Base-by-base conservation (phyloP, 2,797 vertebrate genomes). In the Lacerta bilineata region DNA sequence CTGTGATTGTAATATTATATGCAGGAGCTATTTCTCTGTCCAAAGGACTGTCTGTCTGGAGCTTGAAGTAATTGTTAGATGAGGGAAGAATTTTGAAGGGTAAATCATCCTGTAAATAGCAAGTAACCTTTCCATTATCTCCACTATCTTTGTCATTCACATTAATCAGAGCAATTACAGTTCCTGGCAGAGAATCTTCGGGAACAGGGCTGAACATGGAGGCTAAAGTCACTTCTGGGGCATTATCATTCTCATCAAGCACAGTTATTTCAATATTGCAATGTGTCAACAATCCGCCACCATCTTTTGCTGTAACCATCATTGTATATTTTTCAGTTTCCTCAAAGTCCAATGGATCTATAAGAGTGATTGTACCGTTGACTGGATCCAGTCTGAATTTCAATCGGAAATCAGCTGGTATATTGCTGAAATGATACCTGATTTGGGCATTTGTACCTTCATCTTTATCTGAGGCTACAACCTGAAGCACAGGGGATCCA, bases 211-310 rank as follows among this genome's bases (percentile, higher is more conserved):
- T 95, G 0, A 94, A 95, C 81, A 97, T 93, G n/a, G 96, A 97
- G 93, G 96, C 95, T 5, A 97, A 66, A 27, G 87, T 96, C 78
- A 97, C 96, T 8, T 97, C 85, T 0, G 96, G 97, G 2, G 84
- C 77, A 87, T 97, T 97, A 76, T 97, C 95, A 72, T 97, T 97
- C 71, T 96, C 91, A 91, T 97, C 97, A 79, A 90, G 76, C 39
- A 97, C 90, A 4, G 96, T 93, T 78, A 97, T 94, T 36, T 96
- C 79, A 80, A 96, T 84, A 93, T 96, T 97, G 81, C 94, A 94
- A 6, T 94, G 89, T 4, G 94, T 93, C 33, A 91, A 92, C 10
- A 97, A 89, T 10, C 90, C 92, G 17, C 96, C 93, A 11, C 96
- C 94, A 39, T 97, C 97, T 85, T 95, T 97, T 27, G 96, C 96